Evolutionary conservation across 92 coral and sea anemone species (phyloP).

Genomic region (Epizoanthus ramosus): DNA sequence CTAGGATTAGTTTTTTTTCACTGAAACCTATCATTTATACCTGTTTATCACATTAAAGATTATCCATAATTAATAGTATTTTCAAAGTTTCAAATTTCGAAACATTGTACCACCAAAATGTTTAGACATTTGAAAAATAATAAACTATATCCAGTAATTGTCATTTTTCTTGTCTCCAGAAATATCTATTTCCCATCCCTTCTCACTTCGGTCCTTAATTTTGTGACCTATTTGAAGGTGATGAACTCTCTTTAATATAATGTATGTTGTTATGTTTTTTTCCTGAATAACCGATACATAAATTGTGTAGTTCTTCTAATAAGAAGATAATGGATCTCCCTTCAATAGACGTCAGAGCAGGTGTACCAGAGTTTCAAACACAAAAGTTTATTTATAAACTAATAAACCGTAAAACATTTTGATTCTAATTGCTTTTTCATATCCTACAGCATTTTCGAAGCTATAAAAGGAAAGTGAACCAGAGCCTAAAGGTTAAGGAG

Average conservation of each 20-base stretch:
- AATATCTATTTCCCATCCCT: background rate
- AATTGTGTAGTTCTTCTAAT: too few relatives aligned
- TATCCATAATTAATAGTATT: background rate
- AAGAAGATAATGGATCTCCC: too few relatives aligned
- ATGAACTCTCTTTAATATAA: too few relatives aligned
- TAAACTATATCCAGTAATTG: background rate
- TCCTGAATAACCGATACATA: too few relatives aligned
- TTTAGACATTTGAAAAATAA: background rate
- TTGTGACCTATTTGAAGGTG: too few relatives aligned
- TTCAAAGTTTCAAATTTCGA: background rate
- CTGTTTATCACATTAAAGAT: background rate
- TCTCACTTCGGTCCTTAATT: too few relatives aligned
- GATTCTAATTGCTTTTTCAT: background rate
- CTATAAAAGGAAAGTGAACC: too few relatives aligned
- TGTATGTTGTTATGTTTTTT: too few relatives aligned
- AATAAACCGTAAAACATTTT: background rate
- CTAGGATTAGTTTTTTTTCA: background rate
- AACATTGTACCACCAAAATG: conserved; percentile 3
- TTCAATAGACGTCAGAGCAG: background rate
- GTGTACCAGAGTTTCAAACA: background rate
- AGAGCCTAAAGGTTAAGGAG: too few relatives aligned
- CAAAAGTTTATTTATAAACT: too few relatives aligned
- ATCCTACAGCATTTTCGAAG: too few relatives aligned
- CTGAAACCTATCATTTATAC: background rate
- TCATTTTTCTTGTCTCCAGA: too few relatives aligned